Evolutionary conservation across 2,797 vertebrate species (phyloP).

Genomic region (Meda fulgida): DNA sequence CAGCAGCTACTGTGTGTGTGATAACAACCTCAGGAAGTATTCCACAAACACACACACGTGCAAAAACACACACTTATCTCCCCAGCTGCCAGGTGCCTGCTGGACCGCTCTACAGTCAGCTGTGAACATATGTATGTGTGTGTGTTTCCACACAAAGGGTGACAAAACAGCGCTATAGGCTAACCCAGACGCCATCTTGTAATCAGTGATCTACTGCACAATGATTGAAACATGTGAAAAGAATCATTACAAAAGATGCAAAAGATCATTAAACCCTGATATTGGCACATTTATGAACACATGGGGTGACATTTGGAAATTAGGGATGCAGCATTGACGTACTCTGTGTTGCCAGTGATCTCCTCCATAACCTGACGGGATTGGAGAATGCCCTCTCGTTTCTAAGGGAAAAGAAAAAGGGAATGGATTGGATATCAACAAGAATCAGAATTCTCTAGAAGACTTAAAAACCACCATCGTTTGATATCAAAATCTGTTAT

Average conservation of each 20-base stretch:
- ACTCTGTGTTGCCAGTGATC: conserved; percentile 99
- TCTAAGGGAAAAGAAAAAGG: conserved; percentile 77
- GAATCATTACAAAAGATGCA: conserved; percentile 11
- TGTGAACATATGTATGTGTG: conserved; percentile 40
- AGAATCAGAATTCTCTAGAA: background rate
- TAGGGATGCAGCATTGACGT: conserved; percentile 71
- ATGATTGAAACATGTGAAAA: conserved; percentile 21
- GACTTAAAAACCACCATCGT: background rate
- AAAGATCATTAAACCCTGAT: conserved; percentile 20
- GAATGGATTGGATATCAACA: background rate
- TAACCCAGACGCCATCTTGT: background rate
- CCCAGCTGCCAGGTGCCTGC: conserved; percentile 70
- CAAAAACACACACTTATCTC: conserved; percentile 68
- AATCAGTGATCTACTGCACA: background rate
- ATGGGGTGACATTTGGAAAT: conserved; percentile 10
- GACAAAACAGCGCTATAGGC: background rate
- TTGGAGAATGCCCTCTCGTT: conserved; percentile 97
- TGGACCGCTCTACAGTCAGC: conserved; percentile 67
- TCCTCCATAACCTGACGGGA: conserved; percentile 97
- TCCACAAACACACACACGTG: conserved; percentile 59
- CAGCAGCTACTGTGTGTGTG: conserved; percentile 44
- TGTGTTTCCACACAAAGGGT: conserved; percentile 20
- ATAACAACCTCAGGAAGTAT: conserved; percentile 51
- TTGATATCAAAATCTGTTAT: background rate
- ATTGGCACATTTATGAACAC: background rate